Conservation (phyloP, 1,140 invertebrate genomes). For the Aphelinus certus region DNA sequence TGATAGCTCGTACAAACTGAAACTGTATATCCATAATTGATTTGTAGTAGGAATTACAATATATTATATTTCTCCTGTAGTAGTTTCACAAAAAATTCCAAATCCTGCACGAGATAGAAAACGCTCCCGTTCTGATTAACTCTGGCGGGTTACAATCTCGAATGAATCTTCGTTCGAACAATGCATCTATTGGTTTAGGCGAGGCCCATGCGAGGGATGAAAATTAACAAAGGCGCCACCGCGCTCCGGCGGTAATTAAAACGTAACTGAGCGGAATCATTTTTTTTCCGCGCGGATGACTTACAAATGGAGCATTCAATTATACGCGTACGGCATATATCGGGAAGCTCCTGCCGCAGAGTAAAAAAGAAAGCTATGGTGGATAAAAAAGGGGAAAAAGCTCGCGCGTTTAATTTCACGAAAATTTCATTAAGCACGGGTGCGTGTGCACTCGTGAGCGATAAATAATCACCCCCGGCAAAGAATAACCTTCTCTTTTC, state of each 20-base stretch:
- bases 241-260: neutral
- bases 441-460: neutral
- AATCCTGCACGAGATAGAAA: no score
- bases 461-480: slow-evolving; percentile 22
- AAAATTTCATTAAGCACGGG: slow-evolving; percentile 31
- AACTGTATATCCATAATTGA: no score
- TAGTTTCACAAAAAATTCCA: no score
- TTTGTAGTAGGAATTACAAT: no score
- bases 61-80: no score
- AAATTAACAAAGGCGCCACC: neutral
- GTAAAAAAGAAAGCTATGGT: no score
- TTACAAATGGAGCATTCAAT: neutral
- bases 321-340: neutral
- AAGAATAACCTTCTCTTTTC: slow-evolving; percentile 2
- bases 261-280: neutral
- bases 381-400: slow-evolving; percentile 1
- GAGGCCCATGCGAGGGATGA: neutral
- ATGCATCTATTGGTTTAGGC: neutral
- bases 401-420: slow-evolving; percentile 22
- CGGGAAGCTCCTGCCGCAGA: no score
- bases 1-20: no score
- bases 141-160: neutral
- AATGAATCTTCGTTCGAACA: neutral
- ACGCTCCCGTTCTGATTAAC: neutral
- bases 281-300: neutral